Evolutionary conservation across 2,888 invertebrate genomes (phyloP).

Genomic region (Diplazon laetatorius): DNA sequence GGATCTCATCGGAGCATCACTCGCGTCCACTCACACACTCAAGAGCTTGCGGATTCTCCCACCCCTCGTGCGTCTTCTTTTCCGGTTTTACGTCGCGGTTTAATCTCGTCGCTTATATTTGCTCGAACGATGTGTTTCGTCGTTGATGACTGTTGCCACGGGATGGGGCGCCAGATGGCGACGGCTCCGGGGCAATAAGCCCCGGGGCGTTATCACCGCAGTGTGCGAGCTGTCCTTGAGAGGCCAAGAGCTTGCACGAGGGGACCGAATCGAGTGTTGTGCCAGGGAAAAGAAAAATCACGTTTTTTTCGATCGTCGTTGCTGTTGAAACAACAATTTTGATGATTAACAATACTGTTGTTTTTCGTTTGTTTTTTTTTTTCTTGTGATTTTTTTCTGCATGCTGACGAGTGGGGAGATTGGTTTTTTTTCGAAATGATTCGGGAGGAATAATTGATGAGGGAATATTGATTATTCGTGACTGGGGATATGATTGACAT

Average conservation of each 20-base stretch:
- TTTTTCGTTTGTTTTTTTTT: too few species aligned
- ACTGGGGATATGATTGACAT: too few species aligned
- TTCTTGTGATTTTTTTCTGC: too few species aligned
- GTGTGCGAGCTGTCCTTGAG: slow-evolving; percentile 23
- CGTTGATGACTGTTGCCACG: slow-evolving; percentile 22
- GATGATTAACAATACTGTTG: too few species aligned
- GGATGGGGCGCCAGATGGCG: slow-evolving; percentile 15
- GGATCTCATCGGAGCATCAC: slow-evolving; percentile 45
- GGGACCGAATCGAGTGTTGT: slow-evolving; percentile 7
- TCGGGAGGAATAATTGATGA: too few species aligned
- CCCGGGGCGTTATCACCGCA: not conserved
- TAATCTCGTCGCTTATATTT: slow-evolving; percentile 19
- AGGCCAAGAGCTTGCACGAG: slow-evolving; percentile 8
- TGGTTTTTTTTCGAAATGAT: too few species aligned
- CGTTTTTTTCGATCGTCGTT: too few species aligned
- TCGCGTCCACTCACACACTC: slow-evolving; percentile 1
- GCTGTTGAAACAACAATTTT: too few species aligned
- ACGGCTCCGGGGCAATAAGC: slow-evolving; percentile 51
- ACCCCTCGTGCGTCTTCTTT: slow-evolving; percentile 3
- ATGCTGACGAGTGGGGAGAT: too few species aligned
- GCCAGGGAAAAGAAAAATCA: not conserved
- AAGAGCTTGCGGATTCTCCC: not conserved
- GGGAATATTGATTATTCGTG: too few species aligned
- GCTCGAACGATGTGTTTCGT: slow-evolving; percentile 54
- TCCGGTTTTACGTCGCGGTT: slow-evolving; percentile 6